Evolutionary conservation across 2,797 vertebrate genomes (phyloP), one percentile per base, ranked within the genome.

Genomic region (Pachyuromys duprasi): DNA sequence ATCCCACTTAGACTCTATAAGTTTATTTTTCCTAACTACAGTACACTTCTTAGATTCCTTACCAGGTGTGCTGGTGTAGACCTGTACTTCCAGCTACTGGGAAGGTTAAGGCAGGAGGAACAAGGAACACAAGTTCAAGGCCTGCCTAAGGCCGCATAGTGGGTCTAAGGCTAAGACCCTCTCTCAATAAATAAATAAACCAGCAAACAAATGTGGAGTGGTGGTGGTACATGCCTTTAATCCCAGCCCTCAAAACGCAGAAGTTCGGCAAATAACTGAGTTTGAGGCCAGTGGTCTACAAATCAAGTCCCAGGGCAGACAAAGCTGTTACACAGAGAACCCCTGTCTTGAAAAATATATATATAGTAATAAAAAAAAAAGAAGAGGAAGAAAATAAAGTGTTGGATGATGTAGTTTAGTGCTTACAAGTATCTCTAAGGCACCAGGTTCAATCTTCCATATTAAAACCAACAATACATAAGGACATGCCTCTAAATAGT

Each of bases 1-100:
- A 60, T 81, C 39, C 78, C 57, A 4, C 67, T 20, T 94, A 88
- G 60, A 76, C 60, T 93, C 28, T 63, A 28, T 86, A 90, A 74
- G 67, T 84, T 90, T 91, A 87, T 74, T 78, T 86, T 97, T 60
- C 22, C 83, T 28, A 72, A 9, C 79, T 89, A 83, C 31, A 89
- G 9, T 78, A 90, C 55, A 82, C 83, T 18, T 90, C 45, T 92
- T 14, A 91, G 7, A 53, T 86, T 28, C 62, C 22, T 90, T 93
- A 74, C 80, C 60, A 65, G 62, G 60, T 65, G 62, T 45, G 28
- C 4, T 22, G 14, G 22, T 69, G 22, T 53, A 78, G 33, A 42
- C 60, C 28, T 5, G 18, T 65, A 22, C 18, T 67, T 49, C 63
- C 17, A 84, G 28, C 63, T 53, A 55, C 67, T 86, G 72, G 33